Base-by-base conservation (phyloP, 2,888 invertebrate species). In the Andricus curvator region DNA sequence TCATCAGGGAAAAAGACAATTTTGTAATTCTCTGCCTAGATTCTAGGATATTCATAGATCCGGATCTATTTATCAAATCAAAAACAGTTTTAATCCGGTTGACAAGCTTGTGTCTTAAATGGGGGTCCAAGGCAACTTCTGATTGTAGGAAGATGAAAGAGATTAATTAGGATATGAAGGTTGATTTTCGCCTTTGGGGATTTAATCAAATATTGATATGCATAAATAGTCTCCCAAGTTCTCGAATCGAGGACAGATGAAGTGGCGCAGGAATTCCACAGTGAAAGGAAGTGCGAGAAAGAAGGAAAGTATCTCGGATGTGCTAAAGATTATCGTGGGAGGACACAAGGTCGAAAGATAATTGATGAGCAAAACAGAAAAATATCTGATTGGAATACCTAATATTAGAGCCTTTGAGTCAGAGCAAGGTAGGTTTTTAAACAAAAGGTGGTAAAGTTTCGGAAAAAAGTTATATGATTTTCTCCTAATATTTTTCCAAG, bases 201-300 rank as follows among this genome's bases (percentile, higher is more conserved):
- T 51, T 33, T 33, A 29, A 70, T 56, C 5, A 56, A 74, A 74
- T 56, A 29, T 56, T 1, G 29, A 51, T 74, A 13, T 56, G 51
- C 33, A 51, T 70, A 17, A 70, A 51, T 44, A 22, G 68, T 44
- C 13, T 25, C 25, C 5, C n/a, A 44, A 44, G 33, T 74, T 29
- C 51, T 74, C 56, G n/a, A 74, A 74, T 33, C 51, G 56, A 51
- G 74, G 74, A 74, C 51, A 74, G 13, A 74, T 74, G 51, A 78
- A 64, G 66, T 77, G 70, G 66, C 48, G 78, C 64, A 33, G 70
- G 68, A 66, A 81, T 60, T 65, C 29, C 65, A 48, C 29, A 64
- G 74, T 76, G 78, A 78, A 80, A 80, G 80, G 74, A 81, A 81
- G 65, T 74, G 78, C 56, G n/a, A 51, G 74, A 51, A 70, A 51